Conservation (phyloP, 2,113 vertebrate genomes). For the Odocoileus virginianus region DNA sequence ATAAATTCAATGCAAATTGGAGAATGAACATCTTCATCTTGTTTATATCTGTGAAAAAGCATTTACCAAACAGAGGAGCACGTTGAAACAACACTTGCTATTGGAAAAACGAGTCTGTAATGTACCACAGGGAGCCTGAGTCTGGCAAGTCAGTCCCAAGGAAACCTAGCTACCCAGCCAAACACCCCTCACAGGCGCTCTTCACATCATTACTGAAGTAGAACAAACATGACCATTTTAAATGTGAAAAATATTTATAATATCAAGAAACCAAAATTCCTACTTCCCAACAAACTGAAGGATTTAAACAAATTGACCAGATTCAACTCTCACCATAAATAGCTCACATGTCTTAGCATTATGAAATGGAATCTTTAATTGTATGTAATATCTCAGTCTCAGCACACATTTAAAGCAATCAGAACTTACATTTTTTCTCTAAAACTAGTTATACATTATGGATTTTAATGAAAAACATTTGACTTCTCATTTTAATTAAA, state of each 20-base stretch:
- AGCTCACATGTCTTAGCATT: not conserved
- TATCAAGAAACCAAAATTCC: not conserved
- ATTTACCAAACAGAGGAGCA: conserved; percentile 43
- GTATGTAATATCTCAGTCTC: not conserved
- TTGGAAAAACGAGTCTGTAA: not conserved
- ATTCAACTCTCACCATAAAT: not conserved
- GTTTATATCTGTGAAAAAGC: conserved; percentile 41
- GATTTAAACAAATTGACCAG: not conserved
- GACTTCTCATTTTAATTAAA: not conserved
- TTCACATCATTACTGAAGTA: not conserved
- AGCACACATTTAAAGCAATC: not conserved
- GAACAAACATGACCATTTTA: not conserved
- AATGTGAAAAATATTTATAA: not conserved
- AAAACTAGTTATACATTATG: not conserved
- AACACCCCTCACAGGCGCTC: not conserved
- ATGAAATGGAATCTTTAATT: not conserved
- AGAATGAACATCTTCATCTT: conserved; percentile 55
- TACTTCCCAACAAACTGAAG: not conserved
- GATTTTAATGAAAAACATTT: not conserved
- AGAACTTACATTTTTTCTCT: not conserved
- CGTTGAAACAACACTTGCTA: not conserved
- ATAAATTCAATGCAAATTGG: conserved; percentile 62
- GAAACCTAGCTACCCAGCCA: not conserved
- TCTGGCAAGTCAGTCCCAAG: not conserved
- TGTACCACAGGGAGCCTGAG: not conserved